Base-by-base conservation (phyloP, 1,140 invertebrate species). In the Sycophaga agraensis region DNA sequence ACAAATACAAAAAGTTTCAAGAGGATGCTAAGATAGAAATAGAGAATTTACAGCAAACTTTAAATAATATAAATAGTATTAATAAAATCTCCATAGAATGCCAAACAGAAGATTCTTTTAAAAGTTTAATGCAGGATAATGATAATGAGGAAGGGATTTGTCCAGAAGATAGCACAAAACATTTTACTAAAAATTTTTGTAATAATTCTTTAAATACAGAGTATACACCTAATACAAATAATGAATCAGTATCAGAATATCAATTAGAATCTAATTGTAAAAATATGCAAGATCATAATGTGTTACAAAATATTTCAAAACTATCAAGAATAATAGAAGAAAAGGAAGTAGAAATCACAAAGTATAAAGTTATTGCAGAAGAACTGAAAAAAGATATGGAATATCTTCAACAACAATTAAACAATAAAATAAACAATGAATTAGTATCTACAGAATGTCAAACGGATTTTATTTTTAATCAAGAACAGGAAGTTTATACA, bases 341-440 rank as follows among this genome's bases (percentile, higher is more conserved):
- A 1, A 60, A 73, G 31, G 56, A 64, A 22, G 19, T 22, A 17
- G 65, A 68, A 17, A 64, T 64, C n/a, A 59, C 60, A 17, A 61
- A 67, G 8, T 65, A 65, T 16, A 65, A 68, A 7, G 66, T 66
- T 26, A 0, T 64, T 17, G 43, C 62, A 50, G 11, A 51, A 21
- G 11, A 51, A 21, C 46, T 9, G 1, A 56, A 46, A 1, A 7
- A 24, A 4, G 49, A 70, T 22, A 55, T 69, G 3, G 54, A 66
- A 14, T 21, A 3, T 9, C 24, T 7, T 19, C 17, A 48, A 42
- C 34, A 28, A 21, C 43, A 42, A 11, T 46, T 59, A 8, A 21
- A 21, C 5, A 11, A 8, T 1, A 14, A 54, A 14, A 28, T 40
- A 28, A 28, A 45, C 0, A n/a, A n/a, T n/a, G n/a, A n/a, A n/a